Base-by-base conservation (phyloP, 92 coral and sea anemone genomes). In the Epizoanthus scotinus region DNA sequence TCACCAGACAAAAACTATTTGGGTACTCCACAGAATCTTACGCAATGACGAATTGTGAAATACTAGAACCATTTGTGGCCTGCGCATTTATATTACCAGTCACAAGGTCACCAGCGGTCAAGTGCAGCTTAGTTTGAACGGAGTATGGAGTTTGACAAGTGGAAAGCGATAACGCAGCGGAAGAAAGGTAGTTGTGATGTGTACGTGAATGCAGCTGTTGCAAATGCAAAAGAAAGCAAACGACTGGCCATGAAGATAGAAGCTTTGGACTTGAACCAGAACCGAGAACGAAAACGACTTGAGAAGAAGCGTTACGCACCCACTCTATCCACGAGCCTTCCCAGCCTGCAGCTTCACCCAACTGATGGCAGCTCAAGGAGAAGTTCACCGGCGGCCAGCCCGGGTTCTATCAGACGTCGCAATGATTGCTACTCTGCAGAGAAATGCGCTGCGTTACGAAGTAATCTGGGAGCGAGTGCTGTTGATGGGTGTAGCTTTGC, bases 221-320 rank as follows among this genome's bases (percentile, higher is more conserved):
- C 67, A 1, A 74, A 74, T 22, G 68, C 67, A 5, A 74, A 59
- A 22, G 80, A 74, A 28, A 29, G 34, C 10, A 50, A 59, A 57
- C 80, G 40, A 8, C 62, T 74, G 26, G 67, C 13, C 34, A 22
- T 74, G 18, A 74, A 74, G 56, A 5, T 74, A 42, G 80, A 74
- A 74, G 80, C 80, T 24, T 36, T 74, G 28, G 67, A 74, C 55
- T 34, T 74, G 24, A 58, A 36, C 31, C 63, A 34, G 63, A 57
- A 58, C 14, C 58, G 42, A 40, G 80, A 74, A 26, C 9, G 67
- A 38, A 74, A 59, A 36, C 53, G 67, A 29, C 12, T 74, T 26
- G 53, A 74, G 40, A 58, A 36, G 7, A 38, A 20, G 63, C 58
- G 19, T n/a, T 36, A 59, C 13, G 20, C 42, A n/a, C n/a, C n/a